Conservation (phyloP, 2,113 vertebrate genomes). For the Mixornis gularis region DNA sequence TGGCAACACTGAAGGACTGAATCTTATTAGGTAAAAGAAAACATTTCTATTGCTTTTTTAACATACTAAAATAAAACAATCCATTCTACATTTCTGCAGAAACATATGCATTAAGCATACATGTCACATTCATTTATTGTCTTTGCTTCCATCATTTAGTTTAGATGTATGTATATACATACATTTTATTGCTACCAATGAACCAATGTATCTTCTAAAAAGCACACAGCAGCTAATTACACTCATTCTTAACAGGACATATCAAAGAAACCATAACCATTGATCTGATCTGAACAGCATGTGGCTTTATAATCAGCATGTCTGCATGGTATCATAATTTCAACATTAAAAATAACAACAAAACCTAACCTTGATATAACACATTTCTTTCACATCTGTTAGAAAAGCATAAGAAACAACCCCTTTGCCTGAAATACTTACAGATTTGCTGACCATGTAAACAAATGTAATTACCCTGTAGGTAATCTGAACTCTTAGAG, state of each 20-base stretch:
- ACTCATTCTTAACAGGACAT: background rate
- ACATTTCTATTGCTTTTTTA: background rate
- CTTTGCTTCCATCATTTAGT: background rate
- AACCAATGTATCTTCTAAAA: background rate
- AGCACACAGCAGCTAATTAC: background rate
- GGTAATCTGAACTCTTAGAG: background rate
- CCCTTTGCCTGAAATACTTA: background rate
- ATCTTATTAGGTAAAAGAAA: background rate
- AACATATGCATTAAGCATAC: background rate
- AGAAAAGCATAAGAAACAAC: background rate
- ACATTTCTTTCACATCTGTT: background rate
- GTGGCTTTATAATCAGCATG: background rate
- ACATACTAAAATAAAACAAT: background rate
- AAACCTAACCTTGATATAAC: background rate
- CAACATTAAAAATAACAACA: background rate
- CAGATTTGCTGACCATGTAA: background rate
- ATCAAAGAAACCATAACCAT: background rate
- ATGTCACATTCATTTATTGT: background rate
- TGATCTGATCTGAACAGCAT: background rate
- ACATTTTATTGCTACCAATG: background rate
- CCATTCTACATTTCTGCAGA: background rate
- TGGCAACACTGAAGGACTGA: background rate
- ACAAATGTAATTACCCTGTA: background rate
- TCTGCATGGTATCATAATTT: background rate
- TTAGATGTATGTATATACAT: background rate